Conservation (phyloP, 2,797 vertebrate genomes). For the Odontamblyopus lacepedii region DNA sequence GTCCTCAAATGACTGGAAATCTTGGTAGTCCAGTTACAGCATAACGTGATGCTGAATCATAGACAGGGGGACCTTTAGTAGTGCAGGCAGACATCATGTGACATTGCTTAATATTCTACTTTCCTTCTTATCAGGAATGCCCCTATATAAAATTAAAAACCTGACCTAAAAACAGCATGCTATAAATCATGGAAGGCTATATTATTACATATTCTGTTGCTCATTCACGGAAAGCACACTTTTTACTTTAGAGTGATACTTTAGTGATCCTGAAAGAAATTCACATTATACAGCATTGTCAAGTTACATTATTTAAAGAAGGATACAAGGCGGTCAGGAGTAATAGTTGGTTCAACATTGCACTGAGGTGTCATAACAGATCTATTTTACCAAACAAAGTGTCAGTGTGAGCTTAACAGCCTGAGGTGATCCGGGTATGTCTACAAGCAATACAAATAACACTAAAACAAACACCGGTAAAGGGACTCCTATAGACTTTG, state of each 20-base stretch:
- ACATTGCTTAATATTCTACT: neutral
- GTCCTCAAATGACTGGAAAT: neutral
- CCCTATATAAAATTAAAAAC: neutral
- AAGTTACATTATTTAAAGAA: neutral
- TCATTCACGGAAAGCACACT: neutral
- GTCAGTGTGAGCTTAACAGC: constrained; percentile 30
- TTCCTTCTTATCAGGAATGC: neutral
- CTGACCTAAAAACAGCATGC: neutral
- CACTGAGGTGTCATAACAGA: constrained; percentile 56
- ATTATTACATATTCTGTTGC: neutral
- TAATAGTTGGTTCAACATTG: constrained; percentile 45
- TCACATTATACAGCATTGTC: neutral
- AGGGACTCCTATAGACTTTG: constrained; percentile 10
- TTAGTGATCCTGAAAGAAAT: too few relatives aligned
- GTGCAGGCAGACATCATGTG: constrained; percentile 23
- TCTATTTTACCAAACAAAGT: constrained; percentile 52
- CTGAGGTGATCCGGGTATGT: constrained; percentile 20
- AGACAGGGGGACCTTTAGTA: neutral
- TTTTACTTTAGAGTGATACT: neutral
- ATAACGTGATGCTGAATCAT: constrained; percentile 18
- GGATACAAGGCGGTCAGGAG: neutral
- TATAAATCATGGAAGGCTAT: neutral
- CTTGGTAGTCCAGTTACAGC: neutral
- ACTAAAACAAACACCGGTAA: neutral
- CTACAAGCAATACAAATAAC: constrained; percentile 34